A percentile compares a stretch with the other conserved stretches of the same genome.
phyloP scores from a whole-genome alignment of 1,140 invertebrate genomes.

The Drosophila ambigua region DNA sequence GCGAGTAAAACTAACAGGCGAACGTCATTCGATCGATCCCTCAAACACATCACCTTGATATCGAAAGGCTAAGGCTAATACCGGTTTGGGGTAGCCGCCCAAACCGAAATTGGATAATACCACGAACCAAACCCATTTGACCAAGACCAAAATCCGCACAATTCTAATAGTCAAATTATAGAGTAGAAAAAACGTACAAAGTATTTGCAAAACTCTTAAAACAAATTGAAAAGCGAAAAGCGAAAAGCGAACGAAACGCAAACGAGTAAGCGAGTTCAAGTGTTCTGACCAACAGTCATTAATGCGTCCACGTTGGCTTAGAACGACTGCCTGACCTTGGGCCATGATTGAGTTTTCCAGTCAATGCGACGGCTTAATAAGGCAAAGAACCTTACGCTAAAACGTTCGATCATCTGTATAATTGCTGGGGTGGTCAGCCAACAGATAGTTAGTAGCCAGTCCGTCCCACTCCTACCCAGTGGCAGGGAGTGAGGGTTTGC shows the following conservation, averaged over 20 bases:
- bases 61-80: conserved; percentile 53
- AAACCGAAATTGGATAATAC: conserved; percentile 33
- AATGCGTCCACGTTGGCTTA: conserved; percentile 63
- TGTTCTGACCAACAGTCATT: conserved; percentile 74
- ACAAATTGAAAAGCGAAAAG: conserved; percentile 25
- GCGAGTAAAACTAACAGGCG: no score
- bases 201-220: conserved; percentile 23
- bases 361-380: conserved; percentile 63
- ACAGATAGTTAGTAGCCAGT: no score
- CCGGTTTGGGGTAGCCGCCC: conserved; percentile 30
- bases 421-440: conserved; percentile 33
- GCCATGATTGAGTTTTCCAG: conserved; percentile 62
- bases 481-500: conserved; percentile 16
- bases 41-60: conserved; percentile 39
- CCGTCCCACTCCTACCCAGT: not conserved
- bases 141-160: conserved; percentile 11
- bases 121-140: conserved; percentile 25
- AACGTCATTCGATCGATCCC: conserved; percentile 1
- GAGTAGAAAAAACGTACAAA: conserved; percentile 13
- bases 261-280: conserved; percentile 63
- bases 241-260: conserved; percentile 29
- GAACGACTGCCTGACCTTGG: conserved; percentile 72
- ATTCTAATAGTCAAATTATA: conserved; percentile 47
- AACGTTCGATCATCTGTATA: conserved; percentile 47
- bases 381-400: conserved; percentile 72